phyloP scores from a whole-genome alignment of 2,888 invertebrate genomes.

The Ophioninae sp. region DNA sequence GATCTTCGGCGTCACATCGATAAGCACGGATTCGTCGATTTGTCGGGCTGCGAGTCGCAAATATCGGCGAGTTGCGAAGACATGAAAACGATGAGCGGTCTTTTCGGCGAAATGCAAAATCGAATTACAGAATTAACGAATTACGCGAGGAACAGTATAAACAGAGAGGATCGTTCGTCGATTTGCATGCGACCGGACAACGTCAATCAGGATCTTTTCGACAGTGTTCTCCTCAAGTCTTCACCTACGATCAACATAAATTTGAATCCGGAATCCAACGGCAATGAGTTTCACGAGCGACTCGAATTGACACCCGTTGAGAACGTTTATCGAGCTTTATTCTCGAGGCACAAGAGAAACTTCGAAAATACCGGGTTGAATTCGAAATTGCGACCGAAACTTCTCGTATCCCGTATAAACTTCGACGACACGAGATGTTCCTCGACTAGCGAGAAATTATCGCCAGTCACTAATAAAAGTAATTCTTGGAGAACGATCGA shows the following conservation, averaged over 20 bases:
- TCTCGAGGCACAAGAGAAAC: conserved; percentile 68
- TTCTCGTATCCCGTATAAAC: conserved; percentile 63
- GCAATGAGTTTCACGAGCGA: conserved; percentile 66
- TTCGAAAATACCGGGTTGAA: conserved; percentile 48
- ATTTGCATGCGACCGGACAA: conserved; percentile 21
- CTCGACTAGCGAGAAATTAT: conserved; percentile 50
- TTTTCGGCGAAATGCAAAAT: conserved; percentile 65
- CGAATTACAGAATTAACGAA: conserved; percentile 23
- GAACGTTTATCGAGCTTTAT: conserved; percentile 70
- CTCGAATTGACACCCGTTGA: conserved; percentile 75
- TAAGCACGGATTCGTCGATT: conserved; percentile 62
- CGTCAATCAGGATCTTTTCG: conserved; percentile 59
- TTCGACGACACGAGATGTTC: conserved; percentile 61
- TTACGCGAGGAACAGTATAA: conserved; percentile 25
- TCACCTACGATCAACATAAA: conserved; percentile 74
- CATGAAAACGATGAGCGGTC: conserved; percentile 64
- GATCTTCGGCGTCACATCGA: conserved; percentile 64
- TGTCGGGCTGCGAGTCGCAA: conserved; percentile 69
- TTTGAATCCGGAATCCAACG: conserved; percentile 60
- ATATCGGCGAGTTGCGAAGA: conserved; percentile 71
- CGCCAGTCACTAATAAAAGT: conserved; percentile 44
- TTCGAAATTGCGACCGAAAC: conserved; percentile 65
- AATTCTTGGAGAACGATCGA: conserved; percentile 50
- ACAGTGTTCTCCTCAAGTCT: conserved; percentile 71
- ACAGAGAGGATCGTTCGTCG: conserved; percentile 29